phyloP scores from a whole-genome alignment of 1,140 invertebrate genomes.

The Drosophila melanogaster region Release_6_plus_ISO1_MT NT_037436.4:14524001-14524500 shows the following conservation, averaged over 20 bases:
- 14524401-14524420: too few species aligned
- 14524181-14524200: slow-evolving; percentile 43
- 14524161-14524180: slow-evolving; percentile 68
- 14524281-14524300: neutral
- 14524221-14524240: slow-evolving; percentile 32
- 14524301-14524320: too few species aligned
- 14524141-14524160: slow-evolving; percentile 62
- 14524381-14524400: too few species aligned
- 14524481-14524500: too few species aligned
- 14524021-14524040: slow-evolving; percentile 68
- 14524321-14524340: too few species aligned
- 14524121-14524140: slow-evolving; percentile 71
- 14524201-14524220: slow-evolving; percentile 27
- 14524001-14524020: slow-evolving; percentile 58
- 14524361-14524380: too few species aligned
- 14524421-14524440: too few species aligned
- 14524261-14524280: neutral
- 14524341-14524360: too few species aligned
- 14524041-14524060: slow-evolving; percentile 81
- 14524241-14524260: slow-evolving; percentile 3
- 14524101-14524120: slow-evolving; percentile 67
- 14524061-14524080: slow-evolving; percentile 65
- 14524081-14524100: slow-evolving; percentile 78
- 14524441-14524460: too few species aligned
- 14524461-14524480: too few species aligned